Percentiles rank a stretch among this genome's conserved stretches.
Evolutionary conservation across 2,888 invertebrate species (phyloP).

Genomic region (Glaucopsyche alexis): DNA sequence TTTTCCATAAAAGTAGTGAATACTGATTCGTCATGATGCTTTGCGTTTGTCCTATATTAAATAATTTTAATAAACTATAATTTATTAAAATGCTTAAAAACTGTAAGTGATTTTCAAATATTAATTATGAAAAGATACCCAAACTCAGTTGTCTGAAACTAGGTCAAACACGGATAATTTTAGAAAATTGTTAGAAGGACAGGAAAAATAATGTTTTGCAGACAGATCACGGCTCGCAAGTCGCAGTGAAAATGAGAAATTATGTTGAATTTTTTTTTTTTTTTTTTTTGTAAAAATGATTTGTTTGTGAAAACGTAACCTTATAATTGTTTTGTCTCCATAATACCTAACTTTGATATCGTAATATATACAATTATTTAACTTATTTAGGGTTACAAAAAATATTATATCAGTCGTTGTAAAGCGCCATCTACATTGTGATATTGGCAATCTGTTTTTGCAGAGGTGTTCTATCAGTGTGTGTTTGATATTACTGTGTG

Average conservation of each 20-base stretch:
- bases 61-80: neutral
- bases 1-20: no score
- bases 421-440: neutral
- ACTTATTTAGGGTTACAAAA: neutral
- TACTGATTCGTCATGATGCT: neutral
- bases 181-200: slow-evolving; percentile 11
- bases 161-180: slow-evolving; percentile 9
- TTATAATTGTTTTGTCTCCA: neutral
- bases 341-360: no score
- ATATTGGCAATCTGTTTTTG: neutral
- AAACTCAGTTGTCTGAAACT: slow-evolving; percentile 13
- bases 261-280: no score
- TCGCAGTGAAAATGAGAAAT: slow-evolving; percentile 4
- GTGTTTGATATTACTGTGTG: slow-evolving; percentile 41
- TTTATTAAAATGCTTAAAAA: neutral
- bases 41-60: neutral
- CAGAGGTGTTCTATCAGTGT: neutral
- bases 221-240: neutral
- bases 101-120: neutral
- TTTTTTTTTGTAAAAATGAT: no score
- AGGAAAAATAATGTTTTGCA: slow-evolving; percentile 1
- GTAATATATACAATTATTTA: neutral
- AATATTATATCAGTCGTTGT: neutral
- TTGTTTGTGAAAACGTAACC: no score
- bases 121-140: neutral